Conservation (phyloP, 30 jellyfish, hydroid and myxozoan species). For the Hydractinia symbiolongicarpus region DNA sequence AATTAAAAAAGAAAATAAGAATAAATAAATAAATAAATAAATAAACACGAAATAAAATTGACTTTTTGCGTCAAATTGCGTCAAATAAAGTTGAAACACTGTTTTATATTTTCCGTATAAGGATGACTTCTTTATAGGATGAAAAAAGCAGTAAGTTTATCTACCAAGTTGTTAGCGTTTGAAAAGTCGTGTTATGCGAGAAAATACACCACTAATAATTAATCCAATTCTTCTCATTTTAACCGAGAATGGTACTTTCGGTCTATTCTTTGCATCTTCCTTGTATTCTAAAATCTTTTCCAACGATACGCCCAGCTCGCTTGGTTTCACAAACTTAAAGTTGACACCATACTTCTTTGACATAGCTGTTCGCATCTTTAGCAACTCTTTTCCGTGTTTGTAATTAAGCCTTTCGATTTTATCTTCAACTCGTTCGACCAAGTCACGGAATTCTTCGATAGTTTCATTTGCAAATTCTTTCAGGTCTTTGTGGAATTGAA, state of each 20-base stretch:
- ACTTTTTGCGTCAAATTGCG: too few species aligned
- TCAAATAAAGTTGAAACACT: too few species aligned
- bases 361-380: background rate
- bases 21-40: too few species aligned
- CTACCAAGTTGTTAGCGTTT: too few species aligned
- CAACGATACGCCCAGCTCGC: slow-evolving; percentile 21
- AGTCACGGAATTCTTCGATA: background rate
- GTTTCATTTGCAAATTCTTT: background rate
- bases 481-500: slow-evolving; percentile 10
- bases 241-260: slow-evolving; percentile 14
- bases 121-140: too few species aligned
- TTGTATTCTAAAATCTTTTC: slow-evolving; percentile 9
- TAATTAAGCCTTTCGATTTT: background rate
- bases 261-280: slow-evolving; percentile 9
- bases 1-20: too few species aligned
- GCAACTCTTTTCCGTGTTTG: slow-evolving; percentile 13
- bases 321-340: slow-evolving; percentile 2
- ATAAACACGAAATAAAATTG: too few species aligned
- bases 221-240: background rate
- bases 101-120: too few species aligned
- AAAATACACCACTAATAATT: too few species aligned
- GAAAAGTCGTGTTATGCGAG: too few species aligned
- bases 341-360: slow-evolving; percentile 23
- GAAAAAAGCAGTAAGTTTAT: too few species aligned
- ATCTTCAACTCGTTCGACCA: slow-evolving; percentile 9